A percentile compares a stretch with the other conserved stretches of the same genome.
Evolutionary conservation across 2,113 vertebrate species (phyloP).

Genomic region (Mionectes macconnelli): DNA sequence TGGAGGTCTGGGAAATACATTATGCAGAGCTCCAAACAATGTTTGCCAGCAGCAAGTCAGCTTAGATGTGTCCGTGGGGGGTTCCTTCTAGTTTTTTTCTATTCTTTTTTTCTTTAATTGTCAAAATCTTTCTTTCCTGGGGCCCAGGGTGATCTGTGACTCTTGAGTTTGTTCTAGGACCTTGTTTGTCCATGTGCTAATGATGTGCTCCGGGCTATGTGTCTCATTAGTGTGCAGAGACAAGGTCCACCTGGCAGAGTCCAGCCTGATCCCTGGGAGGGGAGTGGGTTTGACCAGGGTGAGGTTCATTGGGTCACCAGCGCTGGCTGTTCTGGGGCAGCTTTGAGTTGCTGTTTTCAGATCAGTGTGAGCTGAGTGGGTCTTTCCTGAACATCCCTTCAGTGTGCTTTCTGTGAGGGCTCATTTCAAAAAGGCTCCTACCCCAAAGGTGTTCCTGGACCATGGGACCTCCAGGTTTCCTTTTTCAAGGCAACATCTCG

Average conservation of each 20-base stretch:
- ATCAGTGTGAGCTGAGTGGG: neutral
- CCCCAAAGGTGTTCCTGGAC: neutral
- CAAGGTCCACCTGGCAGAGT: neutral
- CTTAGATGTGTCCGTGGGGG: constrained; percentile 55
- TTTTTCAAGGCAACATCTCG: neutral
- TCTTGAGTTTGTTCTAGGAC: neutral
- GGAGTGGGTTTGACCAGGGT: neutral
- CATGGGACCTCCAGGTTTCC: neutral
- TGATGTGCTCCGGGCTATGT: neutral
- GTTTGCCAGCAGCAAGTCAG: constrained; percentile 55
- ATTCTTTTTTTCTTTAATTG: neutral
- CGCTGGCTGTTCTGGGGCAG: neutral
- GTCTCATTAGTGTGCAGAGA: neutral
- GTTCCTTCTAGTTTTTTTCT: neutral
- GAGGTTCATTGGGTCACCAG: neutral
- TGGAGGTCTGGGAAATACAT: constrained; percentile 66
- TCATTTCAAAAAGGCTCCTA: neutral
- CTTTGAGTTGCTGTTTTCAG: neutral
- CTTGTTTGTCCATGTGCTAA: neutral
- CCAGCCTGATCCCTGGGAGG: neutral
- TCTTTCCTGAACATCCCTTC: neutral
- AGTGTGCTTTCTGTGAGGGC: neutral
- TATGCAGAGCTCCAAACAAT: constrained; percentile 56
- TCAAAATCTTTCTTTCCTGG: neutral
- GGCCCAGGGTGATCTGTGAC: constrained; percentile 13